A percentile compares a stretch with the other conserved stretches of the same genome.
phyloP scores from a whole-genome alignment of 2,113 vertebrate genomes.

The Quiscalus mexicanus region DNA sequence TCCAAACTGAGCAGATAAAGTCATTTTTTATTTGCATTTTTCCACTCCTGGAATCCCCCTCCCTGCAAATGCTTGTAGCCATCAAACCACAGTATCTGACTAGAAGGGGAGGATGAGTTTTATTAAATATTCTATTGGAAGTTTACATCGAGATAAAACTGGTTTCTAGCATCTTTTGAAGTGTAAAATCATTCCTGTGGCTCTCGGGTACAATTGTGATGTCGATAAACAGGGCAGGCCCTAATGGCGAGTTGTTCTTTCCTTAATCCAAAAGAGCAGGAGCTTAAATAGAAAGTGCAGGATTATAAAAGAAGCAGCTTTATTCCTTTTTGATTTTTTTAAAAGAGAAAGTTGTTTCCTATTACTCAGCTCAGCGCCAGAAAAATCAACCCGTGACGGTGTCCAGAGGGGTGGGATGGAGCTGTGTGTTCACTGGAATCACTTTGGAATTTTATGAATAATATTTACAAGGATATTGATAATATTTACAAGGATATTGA shows the following conservation, averaged over 20 bases:
- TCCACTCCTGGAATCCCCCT: neutral
- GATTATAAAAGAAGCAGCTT: constrained; percentile 34
- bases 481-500: neutral
- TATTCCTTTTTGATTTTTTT: neutral
- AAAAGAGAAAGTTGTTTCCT: neutral
- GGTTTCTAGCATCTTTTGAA: neutral
- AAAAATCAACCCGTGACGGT: neutral
- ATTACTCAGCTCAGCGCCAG: neutral
- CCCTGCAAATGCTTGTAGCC: neutral
- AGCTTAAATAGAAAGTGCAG: constrained; percentile 29
- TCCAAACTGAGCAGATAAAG: neutral
- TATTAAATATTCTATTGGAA: neutral
- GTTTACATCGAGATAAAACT: neutral
- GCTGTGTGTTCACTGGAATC: rapidly evolving
- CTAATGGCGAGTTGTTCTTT: neutral
- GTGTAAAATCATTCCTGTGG: neutral
- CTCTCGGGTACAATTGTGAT: neutral
- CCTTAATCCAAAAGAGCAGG: constrained; percentile 34
- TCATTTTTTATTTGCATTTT: neutral
- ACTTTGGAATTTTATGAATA: neutral
- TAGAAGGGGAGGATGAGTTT: neutral
- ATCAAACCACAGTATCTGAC: rapidly evolving
- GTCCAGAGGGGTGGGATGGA: neutral
- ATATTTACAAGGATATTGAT: neutral
- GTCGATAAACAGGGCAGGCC: neutral